Conservation (phyloP, 2,797 vertebrate genomes). For the Bucorvus abyssinicus region DNA sequence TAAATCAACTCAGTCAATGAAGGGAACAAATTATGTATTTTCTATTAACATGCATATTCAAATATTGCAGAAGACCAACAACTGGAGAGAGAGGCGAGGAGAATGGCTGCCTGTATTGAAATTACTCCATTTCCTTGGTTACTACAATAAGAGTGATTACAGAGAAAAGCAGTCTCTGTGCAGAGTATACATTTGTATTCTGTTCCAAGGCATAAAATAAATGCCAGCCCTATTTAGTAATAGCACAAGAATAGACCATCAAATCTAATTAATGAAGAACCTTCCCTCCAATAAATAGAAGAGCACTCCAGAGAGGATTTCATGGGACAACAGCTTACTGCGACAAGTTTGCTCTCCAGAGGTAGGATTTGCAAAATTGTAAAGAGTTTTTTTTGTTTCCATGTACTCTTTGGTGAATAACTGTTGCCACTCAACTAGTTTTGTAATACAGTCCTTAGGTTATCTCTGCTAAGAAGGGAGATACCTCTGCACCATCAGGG, state of each 20-base stretch:
- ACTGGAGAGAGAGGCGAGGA: slow-evolving; percentile 2
- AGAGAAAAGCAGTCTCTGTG: slow-evolving; percentile 26
- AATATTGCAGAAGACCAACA: slow-evolving; percentile 51
- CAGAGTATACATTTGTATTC: slow-evolving; percentile 3
- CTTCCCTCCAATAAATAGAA: neutral
- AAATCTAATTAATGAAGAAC: neutral
- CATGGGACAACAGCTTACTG: neutral
- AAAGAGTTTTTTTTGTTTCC: neutral
- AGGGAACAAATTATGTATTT: slow-evolving; percentile 27
- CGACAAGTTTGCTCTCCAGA: neutral
- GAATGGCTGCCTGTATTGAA: slow-evolving; percentile 40
- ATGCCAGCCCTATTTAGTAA: neutral
- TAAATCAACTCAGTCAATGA: slow-evolving; percentile 42
- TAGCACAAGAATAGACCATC: neutral
- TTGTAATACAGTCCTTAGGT: neutral
- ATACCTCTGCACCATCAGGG: neutral
- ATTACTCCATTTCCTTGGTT: slow-evolving; percentile 46
- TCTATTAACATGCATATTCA: slow-evolving; percentile 65
- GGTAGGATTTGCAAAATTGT: neutral
- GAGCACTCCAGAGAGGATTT: neutral
- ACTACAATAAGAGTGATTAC: slow-evolving; percentile 24
- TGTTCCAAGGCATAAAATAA: neutral
- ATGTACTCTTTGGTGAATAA: neutral
- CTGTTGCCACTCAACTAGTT: neutral
- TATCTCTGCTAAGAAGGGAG: neutral